Base-by-base conservation (phyloP, 2,888 invertebrate species). In the Tinea trinotella region DNA sequence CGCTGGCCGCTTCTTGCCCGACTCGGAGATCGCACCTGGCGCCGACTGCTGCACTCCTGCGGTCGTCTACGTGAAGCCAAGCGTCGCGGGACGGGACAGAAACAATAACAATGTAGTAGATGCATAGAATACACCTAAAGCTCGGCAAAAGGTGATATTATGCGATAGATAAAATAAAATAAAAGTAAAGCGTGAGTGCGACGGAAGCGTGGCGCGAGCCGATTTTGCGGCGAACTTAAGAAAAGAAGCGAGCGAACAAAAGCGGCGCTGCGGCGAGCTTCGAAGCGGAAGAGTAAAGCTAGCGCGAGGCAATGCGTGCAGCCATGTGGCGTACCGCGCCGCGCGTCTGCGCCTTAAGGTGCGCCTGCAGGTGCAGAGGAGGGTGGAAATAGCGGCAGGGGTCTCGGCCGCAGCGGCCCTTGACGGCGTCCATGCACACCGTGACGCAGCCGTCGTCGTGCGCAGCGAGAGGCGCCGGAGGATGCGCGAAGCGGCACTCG, bases 311-410 rank as follows among this genome's bases (percentile, higher is more conserved):
- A 66, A 65, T 64, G 67, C 66, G 52, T 89, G 88, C 88, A 87
- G 82, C 79, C 79, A 76, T 88, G 88, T 89, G 90, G 90, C 92
- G 91, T 92, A 92, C 92, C 92, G 92, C 92, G 91, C 91, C 91
- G 93, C 94, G 93, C 92, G 94, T 93, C 93, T 96, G 96, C 92
- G 96, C 95, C 95, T 96, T 96, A 93, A 96, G 95, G 94, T 95
- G 95, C 92, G 95, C 95, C 94, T 95, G 95, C 90, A 98, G 96
- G 95, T 98, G 97, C 92, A 96, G 93, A 91, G 97, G 97, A 91
- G 97, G 97, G 93, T 98, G 97, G 93, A 97, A 97, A 95, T 97
- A 97, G 93, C 97, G 96, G 95, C 98, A 98, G 91, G 96, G 95
- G 91, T 97, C 96, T 92, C 97, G 96, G 91, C 94, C 93, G 93